phyloP scores from a whole-genome alignment of 2,113 vertebrate genomes.

The Rana temporaria region DNA sequence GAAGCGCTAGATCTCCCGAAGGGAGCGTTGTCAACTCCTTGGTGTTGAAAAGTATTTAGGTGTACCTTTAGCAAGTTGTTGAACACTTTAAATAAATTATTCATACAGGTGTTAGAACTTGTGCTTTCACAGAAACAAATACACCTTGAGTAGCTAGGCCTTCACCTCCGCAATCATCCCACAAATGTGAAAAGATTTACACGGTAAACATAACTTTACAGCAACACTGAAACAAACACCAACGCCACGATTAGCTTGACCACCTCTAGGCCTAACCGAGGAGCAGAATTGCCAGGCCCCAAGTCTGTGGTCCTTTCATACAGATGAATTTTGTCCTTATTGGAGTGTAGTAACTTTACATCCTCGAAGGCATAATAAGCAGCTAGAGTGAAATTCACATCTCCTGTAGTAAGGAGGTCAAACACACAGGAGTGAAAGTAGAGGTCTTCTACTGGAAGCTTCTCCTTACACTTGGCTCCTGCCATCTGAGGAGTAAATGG shows the following conservation, averaged over 20 bases:
- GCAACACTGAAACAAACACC: constrained; percentile 66
- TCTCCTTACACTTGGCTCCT: constrained; percentile 89
- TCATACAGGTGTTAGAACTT: constrained; percentile 2
- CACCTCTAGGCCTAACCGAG: not conserved
- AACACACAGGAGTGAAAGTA: constrained; percentile 98
- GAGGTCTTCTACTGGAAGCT: constrained; percentile 93
- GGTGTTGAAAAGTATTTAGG: not conserved
- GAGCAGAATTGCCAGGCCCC: constrained; percentile 54
- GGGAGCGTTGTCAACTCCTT: not conserved
- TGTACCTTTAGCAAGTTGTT: constrained; percentile 9
- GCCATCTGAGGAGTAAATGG: constrained; percentile 86
- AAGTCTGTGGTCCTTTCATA: constrained; percentile 81
- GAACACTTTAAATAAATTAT: constrained; percentile 20
- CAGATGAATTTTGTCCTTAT: constrained; percentile 90
- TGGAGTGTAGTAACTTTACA: constrained; percentile 92
- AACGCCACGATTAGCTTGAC: constrained; percentile 60
- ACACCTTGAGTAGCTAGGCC: constrained; percentile 11
- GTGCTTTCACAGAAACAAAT: constrained; percentile 47
- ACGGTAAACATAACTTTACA: constrained; percentile 66
- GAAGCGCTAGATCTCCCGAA: not conserved
- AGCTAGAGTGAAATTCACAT: constrained; percentile 96
- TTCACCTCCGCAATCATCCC: constrained; percentile 5
- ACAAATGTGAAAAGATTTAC: constrained; percentile 14
- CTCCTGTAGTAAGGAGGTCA: constrained; percentile 92
- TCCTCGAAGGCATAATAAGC: constrained; percentile 97